Conservation (phyloP, 2,113 vertebrate species). For the Mormyrus iriodes region DNA sequence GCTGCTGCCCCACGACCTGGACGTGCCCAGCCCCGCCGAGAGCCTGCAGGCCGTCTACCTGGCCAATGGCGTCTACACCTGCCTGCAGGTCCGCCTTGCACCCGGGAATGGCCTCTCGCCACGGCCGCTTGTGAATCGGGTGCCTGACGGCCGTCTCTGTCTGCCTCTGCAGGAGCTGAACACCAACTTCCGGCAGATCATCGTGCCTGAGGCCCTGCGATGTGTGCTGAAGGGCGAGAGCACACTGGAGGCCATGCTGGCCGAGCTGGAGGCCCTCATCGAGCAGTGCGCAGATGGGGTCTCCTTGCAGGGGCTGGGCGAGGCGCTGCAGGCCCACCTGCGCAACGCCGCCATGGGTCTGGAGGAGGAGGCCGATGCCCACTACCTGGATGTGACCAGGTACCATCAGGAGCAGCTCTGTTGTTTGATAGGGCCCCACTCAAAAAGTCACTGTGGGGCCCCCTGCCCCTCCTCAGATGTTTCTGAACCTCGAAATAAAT, state of each 20-base stretch:
- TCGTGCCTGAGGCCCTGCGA: slow-evolving; percentile 91
- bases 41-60: slow-evolving; percentile 83
- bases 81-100: slow-evolving; percentile 72
- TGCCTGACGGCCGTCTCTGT: background rate
- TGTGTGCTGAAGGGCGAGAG: slow-evolving; percentile 91
- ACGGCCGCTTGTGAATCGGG: background rate
- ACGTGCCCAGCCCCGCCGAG: slow-evolving; percentile 77
- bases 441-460: background rate
- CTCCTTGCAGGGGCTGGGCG: slow-evolving; percentile 75
- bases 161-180: slow-evolving; percentile 78
- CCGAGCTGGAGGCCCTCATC: slow-evolving; percentile 82
- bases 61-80: slow-evolving; percentile 88
- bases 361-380: slow-evolving; percentile 77
- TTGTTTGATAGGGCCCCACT: background rate
- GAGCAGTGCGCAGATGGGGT: slow-evolving; percentile 89
- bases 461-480: background rate
- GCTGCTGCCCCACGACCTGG: slow-evolving; percentile 81
- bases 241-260: slow-evolving; percentile 87
- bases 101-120: background rate
- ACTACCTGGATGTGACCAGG: slow-evolving; percentile 89
- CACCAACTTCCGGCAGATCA: slow-evolving; percentile 97
- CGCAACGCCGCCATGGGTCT: slow-evolving; percentile 75
- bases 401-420: slow-evolving; percentile 22
- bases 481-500: background rate
- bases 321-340: slow-evolving; percentile 78